Evolutionary conservation across 2,797 vertebrate genomes (phyloP).

Genomic region (Pseudomugil gertrudae): DNA sequence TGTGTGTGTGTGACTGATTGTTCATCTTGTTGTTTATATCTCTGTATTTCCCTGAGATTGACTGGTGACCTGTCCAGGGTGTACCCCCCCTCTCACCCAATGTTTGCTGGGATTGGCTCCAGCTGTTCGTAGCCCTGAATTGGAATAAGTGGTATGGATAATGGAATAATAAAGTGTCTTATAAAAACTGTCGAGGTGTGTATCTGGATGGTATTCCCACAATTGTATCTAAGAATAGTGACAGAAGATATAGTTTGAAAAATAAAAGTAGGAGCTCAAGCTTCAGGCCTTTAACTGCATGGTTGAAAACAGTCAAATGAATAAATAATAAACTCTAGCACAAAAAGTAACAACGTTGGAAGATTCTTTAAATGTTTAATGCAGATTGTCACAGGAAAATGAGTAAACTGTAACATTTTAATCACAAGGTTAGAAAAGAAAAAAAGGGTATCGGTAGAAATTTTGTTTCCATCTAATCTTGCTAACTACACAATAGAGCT

Average conservation of each 20-base stretch:
- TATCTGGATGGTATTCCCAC: neutral
- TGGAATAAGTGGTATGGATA: too few relatives aligned
- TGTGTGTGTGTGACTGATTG: too few relatives aligned
- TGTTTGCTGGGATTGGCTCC: too few relatives aligned
- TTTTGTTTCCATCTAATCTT: conserved; percentile 5
- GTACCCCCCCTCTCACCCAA: too few relatives aligned
- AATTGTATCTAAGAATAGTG: neutral
- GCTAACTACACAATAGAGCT: neutral
- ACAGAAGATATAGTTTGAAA: neutral
- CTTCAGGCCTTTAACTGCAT: neutral
- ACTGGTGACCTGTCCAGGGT: too few relatives aligned
- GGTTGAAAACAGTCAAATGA: too few relatives aligned
- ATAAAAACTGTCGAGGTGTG: neutral
- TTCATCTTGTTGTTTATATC: too few relatives aligned
- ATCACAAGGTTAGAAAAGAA: neutral
- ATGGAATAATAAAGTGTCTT: too few relatives aligned
- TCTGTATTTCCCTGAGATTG: too few relatives aligned
- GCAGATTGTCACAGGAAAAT: neutral
- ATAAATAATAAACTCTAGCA: too few relatives aligned
- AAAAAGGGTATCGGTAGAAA: neutral
- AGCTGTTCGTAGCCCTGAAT: too few relatives aligned
- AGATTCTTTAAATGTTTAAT: neutral
- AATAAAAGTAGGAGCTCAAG: neutral
- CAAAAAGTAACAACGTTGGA: neutral
- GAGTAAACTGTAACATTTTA: neutral